These are phyloP conservation scores for Epinotia nisella DNA, from an alignment of 2,888 invertebrate species.

Conservation along the genomic window DNA sequence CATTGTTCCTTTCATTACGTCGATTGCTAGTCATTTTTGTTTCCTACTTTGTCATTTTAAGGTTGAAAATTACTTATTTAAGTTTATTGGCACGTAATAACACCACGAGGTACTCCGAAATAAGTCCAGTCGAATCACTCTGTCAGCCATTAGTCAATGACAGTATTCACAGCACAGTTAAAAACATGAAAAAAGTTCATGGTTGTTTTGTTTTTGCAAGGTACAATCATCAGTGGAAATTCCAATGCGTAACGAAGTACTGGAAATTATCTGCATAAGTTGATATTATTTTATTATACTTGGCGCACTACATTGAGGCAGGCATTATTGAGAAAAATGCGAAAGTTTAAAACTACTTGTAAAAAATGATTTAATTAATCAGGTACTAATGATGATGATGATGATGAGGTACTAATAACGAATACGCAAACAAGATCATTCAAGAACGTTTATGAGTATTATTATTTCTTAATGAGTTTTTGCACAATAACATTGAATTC, in stretches of 20 bases:
- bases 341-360: too few relatives aligned
- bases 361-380: too few relatives aligned
- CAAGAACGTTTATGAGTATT: constrained; percentile 27
- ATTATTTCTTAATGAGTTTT: constrained; percentile 30
- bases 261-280: too few relatives aligned
- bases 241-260: too few relatives aligned
- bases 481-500: constrained; percentile 38
- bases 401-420: background rate
- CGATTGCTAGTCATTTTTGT: too few relatives aligned
- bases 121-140: background rate
- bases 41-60: background rate
- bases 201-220: background rate
- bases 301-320: too few relatives aligned
- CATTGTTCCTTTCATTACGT: too few relatives aligned
- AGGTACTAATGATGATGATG: too few relatives aligned
- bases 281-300: too few relatives aligned
- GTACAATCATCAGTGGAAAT: too few relatives aligned
- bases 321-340: too few relatives aligned
- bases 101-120: background rate
- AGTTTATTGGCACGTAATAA: constrained; percentile 4
- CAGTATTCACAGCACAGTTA: background rate
- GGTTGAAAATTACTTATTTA: background rate
- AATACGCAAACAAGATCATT: constrained; percentile 12
- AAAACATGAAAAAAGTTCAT: background rate
- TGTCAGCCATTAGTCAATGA: constrained; percentile 27